Evolutionary conservation across 2,888 invertebrate species (phyloP), one percentile per base, ranked within the genome.

Genomic region (Callosobruchus maculatus): DNA sequence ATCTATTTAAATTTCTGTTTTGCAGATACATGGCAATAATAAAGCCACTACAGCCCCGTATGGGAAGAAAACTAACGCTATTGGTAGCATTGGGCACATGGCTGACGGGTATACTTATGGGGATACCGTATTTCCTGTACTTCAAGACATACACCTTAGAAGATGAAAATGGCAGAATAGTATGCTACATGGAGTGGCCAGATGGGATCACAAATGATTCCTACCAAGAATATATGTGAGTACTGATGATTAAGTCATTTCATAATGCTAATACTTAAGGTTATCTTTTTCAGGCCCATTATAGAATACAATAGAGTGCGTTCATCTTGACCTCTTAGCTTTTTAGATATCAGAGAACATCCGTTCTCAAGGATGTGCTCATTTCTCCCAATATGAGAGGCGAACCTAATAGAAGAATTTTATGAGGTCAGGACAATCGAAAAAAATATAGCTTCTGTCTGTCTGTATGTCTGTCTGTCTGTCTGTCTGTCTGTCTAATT

Each of bases 1-100:
- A 4, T 26, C 2, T 26, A 26, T 4, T 4, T 26, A 26, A 2
- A 26, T 49, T 49, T 13, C 13, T 49, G 4, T 49, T 49, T 5
- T 49, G 49, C 68, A 98, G 98, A 85, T 98, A 97, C 86, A 94
- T 96, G 88, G 98, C 97, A 72, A 98, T 98, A 82, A 96, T 98
- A 91, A 95, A 96, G 83, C 98, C 98, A 0, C 88, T 98, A 76
- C 91, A 93, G 77, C 97, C 97, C 0, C 90, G 97, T 73, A 93
- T 97, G 90, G 95, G 97, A 26, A 93, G 94, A 83, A 90, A 93
- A 26, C 92, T 93, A 20, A 97, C 97, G 0, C 89, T 97, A 73
- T 92, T 92, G 81, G 93, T 97, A 78, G 96, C 96, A 0, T 90
- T 93, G 4, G 90, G 92, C 73, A 97, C 97, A 81, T 98, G 98